Evolutionary conservation across 2,888 invertebrate species (phyloP).

Genomic region (Phyllotreta striolata): DNA sequence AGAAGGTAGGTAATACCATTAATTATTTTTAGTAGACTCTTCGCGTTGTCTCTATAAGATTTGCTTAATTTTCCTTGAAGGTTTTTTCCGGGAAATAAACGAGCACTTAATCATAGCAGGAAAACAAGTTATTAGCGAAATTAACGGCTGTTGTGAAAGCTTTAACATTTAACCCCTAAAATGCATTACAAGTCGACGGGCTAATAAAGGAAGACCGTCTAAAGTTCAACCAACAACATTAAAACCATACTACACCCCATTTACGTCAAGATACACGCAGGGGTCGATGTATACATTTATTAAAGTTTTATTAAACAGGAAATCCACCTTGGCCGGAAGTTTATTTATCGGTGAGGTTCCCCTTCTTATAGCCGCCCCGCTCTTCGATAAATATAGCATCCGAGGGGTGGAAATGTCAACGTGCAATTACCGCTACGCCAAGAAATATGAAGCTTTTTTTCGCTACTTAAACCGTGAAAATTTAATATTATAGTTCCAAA

Average conservation of each 20-base stretch:
- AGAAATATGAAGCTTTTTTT: slow-evolving; percentile 27
- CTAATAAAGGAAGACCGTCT: slow-evolving; percentile 23
- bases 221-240: slow-evolving; percentile 33
- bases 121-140: slow-evolving; percentile 15
- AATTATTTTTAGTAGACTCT: too few relatives aligned
- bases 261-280: slow-evolving; percentile 29
- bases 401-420: slow-evolving; percentile 31
- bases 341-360: slow-evolving; percentile 33
- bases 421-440: slow-evolving; percentile 17
- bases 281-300: slow-evolving; percentile 37
- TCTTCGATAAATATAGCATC: slow-evolving; percentile 34
- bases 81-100: slow-evolving; percentile 1
- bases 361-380: background rate
- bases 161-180: slow-evolving; percentile 25
- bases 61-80: background rate
- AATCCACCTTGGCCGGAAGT: slow-evolving; percentile 41
- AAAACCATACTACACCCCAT: slow-evolving; percentile 37
- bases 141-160: slow-evolving; percentile 23
- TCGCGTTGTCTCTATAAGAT: too few relatives aligned
- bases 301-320: slow-evolving; percentile 42
- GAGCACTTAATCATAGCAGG: slow-evolving; percentile 1
- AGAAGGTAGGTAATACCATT: too few relatives aligned
- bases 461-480: slow-evolving; percentile 7
- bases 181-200: slow-evolving; percentile 22
- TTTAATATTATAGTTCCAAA: background rate